These are phyloP conservation scores for Sebastes minor DNA, from an alignment of 2,797 vertebrate genomes.

Conservation along the genomic window DNA sequence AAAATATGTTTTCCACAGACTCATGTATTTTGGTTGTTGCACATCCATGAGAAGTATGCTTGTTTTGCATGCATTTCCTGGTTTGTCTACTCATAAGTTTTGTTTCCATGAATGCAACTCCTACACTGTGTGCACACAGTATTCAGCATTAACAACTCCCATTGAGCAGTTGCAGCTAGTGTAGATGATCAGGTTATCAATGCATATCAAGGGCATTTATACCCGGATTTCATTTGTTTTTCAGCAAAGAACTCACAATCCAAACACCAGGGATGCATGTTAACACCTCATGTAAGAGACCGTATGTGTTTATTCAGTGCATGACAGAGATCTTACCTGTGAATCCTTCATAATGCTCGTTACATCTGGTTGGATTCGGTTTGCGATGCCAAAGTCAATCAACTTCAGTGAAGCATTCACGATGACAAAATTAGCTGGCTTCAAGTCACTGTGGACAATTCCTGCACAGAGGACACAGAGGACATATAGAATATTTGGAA, in stretches of 20 bases:
- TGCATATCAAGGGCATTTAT: not conserved
- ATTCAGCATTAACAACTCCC: not conserved
- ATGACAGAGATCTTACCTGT: conserved; percentile 79
- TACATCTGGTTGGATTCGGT: conserved; percentile 96
- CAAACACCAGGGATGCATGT: not conserved
- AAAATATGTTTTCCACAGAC: not conserved
- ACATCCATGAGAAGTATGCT: not conserved
- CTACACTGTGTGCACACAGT: not conserved
- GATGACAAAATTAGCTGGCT: conserved; percentile 97
- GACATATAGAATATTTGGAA: not conserved
- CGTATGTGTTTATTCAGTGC: not conserved
- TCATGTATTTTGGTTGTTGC: not conserved
- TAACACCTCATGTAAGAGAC: not conserved
- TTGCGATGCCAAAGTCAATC: conserved; percentile 98
- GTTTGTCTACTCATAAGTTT: not conserved
- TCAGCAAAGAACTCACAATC: not conserved
- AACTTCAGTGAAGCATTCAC: conserved; percentile 96
- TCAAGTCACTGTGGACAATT: conserved; percentile 97
- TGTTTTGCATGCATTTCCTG: not conserved
- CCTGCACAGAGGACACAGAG: conserved; percentile 72
- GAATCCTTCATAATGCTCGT: conserved; percentile 98
- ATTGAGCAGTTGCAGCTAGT: not conserved
- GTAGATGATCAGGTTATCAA: not conserved
- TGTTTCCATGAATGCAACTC: not conserved
- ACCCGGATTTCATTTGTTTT: not conserved